Conservation (phyloP, 2,113 vertebrate species). For the Rhadina sibilatrix region DNA sequence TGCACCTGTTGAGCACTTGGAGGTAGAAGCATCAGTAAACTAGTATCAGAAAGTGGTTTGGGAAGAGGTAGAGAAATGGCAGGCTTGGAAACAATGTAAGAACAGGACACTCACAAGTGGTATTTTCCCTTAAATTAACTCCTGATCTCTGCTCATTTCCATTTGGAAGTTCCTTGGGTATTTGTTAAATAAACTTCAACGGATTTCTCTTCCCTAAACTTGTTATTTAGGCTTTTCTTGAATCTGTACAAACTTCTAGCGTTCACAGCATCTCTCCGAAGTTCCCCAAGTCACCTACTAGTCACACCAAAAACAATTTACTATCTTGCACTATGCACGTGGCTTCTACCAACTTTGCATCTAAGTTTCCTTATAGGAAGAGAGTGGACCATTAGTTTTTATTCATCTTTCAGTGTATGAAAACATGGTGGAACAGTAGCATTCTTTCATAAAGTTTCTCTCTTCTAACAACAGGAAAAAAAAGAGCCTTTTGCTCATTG, state of each 20-base stretch:
- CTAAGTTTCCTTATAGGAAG: neutral
- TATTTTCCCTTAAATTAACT: neutral
- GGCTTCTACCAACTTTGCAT: neutral
- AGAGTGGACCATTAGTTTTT: neutral
- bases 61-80: neutral
- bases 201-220: neutral
- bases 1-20: neutral
- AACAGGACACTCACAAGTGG: neutral
- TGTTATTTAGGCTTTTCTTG: neutral
- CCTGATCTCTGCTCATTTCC: neutral
- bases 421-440: neutral
- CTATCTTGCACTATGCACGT: neutral
- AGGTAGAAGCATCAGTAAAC: neutral
- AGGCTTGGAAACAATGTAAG: neutral
- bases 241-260: neutral
- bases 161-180: neutral
- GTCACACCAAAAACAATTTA: neutral
- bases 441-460: neutral
- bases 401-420: neutral
- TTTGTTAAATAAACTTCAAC: neutral
- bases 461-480: neutral
- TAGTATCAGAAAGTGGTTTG: neutral
- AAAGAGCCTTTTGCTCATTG: neutral
- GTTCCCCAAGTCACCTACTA: neutral
- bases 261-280: neutral